phyloP scores from a whole-genome alignment of 2,797 vertebrate genomes.

The Setipinna tenuifilis region DNA sequence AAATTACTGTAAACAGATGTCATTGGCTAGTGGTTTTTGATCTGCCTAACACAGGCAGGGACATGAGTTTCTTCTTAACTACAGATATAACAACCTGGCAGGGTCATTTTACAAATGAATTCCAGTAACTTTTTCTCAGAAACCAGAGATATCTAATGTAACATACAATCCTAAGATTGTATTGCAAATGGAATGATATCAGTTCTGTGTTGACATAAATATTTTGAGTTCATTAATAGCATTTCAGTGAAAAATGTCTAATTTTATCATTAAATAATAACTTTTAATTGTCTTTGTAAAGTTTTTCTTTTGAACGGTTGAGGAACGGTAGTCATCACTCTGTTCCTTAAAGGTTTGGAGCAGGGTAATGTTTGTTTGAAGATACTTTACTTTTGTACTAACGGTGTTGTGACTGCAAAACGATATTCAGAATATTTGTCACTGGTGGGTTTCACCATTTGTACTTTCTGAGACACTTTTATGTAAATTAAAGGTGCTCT shows the following conservation, averaged over 20 bases:
- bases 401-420: background rate
- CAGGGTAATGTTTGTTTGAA: background rate
- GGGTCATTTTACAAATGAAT: no score
- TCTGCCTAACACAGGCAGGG: background rate
- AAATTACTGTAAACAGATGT: background rate
- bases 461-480: background rate
- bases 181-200: background rate
- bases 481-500: background rate
- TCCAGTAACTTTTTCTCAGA: background rate
- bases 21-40: background rate
- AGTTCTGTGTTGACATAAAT: background rate
- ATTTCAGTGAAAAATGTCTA: slow-evolving; percentile 15
- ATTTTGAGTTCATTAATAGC: slow-evolving; percentile 2
- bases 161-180: background rate
- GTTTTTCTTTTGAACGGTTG: background rate
- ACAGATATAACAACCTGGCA: background rate
- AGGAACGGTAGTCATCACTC: background rate
- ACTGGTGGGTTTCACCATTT: background rate
- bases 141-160: background rate
- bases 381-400: background rate
- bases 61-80: background rate
- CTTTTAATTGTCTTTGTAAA: slow-evolving; percentile 11
- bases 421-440: background rate
- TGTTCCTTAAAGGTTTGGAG: background rate
- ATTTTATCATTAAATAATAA: slow-evolving; percentile 21